phyloP scores from a whole-genome alignment of 2,113 vertebrate species.

The Scartelaos histophorus region DNA sequence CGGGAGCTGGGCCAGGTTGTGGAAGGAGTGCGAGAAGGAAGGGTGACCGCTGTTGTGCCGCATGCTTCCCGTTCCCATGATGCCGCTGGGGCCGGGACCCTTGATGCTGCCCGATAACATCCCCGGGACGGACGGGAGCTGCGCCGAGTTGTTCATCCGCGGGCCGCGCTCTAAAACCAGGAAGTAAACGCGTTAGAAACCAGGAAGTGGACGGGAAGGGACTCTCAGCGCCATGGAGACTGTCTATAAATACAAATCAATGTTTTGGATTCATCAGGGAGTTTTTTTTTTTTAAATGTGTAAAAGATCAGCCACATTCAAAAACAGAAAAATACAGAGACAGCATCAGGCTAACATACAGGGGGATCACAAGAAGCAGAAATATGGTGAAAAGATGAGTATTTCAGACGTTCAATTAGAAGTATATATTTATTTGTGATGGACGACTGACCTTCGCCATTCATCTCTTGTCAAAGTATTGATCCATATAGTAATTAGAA shows the following conservation, averaged over 20 bases:
- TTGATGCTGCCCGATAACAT: conserved; percentile 64
- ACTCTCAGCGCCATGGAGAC: conserved; percentile 60
- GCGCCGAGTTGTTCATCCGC: conserved; percentile 77
- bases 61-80: conserved; percentile 42
- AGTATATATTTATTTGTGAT: not conserved
- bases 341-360: conserved; percentile 8
- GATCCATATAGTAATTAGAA: no score
- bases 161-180: conserved; percentile 67
- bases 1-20: conserved; percentile 90
- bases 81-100: conserved; percentile 1
- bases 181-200: not conserved
- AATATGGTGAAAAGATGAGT: not conserved
- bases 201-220: conserved; percentile 7
- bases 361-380: conserved; percentile 1
- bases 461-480: no score
- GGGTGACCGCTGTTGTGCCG: conserved; percentile 81
- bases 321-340: conserved; percentile 53
- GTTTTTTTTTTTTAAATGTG: conserved; percentile 31
- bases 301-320: conserved; percentile 49
- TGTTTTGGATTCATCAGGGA: conserved; percentile 21
- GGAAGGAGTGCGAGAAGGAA: conserved; percentile 87
- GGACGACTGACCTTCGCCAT: no score
- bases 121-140: conserved; percentile 73
- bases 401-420: not conserved
- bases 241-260: conserved; percentile 52